phyloP scores from a whole-genome alignment of 2,888 invertebrate species.

The Erpobdella octoculata region DNA sequence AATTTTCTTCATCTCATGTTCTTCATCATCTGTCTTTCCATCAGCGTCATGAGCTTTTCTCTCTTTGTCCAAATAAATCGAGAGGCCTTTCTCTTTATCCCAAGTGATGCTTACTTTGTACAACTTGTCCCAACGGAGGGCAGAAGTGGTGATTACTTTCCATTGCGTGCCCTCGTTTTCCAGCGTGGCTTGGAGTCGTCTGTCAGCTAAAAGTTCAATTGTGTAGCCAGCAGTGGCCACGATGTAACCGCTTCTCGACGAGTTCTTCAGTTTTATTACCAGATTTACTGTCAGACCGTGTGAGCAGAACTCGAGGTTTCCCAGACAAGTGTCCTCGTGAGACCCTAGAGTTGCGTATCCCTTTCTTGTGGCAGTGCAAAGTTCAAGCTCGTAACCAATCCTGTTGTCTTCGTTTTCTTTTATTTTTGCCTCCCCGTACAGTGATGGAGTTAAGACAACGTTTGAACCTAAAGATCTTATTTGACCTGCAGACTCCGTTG shows the following conservation, averaged over 20 bases:
- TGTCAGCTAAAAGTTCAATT: background rate
- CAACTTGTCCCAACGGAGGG: slow-evolving; percentile 42
- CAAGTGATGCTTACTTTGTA: slow-evolving; percentile 46
- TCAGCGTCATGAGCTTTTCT: background rate
- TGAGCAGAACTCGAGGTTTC: background rate
- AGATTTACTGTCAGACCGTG: slow-evolving; percentile 18
- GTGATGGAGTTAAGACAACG: background rate
- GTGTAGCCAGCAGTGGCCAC: slow-evolving; percentile 11
- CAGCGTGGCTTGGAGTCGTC: background rate
- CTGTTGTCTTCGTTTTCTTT: background rate
- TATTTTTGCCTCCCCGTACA: background rate
- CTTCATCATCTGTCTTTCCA: background rate
- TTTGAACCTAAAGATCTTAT: too few species aligned
- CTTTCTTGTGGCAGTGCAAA: background rate
- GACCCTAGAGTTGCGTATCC: background rate
- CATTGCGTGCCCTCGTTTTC: slow-evolving; percentile 36
- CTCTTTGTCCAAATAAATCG: slow-evolving; percentile 42
- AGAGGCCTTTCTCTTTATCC: slow-evolving; percentile 44
- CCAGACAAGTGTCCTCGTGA: background rate
- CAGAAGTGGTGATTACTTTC: slow-evolving; percentile 39
- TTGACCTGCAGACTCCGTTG: background rate
- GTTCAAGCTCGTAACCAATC: background rate
- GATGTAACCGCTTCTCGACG: background rate
- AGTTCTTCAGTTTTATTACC: slow-evolving; percentile 4
- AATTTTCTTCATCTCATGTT: background rate